A percentile compares a stretch with the other conserved stretches of the same genome.
These are phyloP conservation scores for Oenanthe melanoleuca DNA, from an alignment of 2,113 vertebrate genomes.

Conservation along the genomic window DNA sequence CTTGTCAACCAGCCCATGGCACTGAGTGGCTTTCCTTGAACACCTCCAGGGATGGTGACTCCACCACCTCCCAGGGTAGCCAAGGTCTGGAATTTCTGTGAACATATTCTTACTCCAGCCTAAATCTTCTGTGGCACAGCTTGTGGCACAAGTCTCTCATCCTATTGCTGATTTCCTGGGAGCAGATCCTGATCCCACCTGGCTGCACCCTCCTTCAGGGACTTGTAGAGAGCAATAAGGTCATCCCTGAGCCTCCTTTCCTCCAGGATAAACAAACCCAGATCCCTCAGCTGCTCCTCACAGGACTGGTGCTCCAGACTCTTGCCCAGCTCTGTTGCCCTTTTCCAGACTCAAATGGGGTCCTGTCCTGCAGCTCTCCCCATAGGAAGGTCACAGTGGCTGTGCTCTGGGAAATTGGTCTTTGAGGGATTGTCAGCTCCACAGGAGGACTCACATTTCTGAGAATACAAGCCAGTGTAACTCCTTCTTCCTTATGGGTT, in stretches of 20 bases:
- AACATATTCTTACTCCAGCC: not conserved
- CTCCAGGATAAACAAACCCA: not conserved
- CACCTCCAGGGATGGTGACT: not conserved
- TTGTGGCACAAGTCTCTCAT: not conserved
- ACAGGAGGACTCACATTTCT: not conserved
- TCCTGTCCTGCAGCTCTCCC: not conserved
- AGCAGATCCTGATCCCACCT: not conserved
- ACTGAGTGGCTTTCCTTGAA: not conserved
- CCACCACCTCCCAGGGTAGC: not conserved
- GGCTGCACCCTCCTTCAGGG: not conserved
- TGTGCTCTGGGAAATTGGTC: rapidly evolving
- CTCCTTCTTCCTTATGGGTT: not conserved
- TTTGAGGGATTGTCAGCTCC: not conserved
- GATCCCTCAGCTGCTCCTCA: not conserved
- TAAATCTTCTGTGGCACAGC: not conserved
- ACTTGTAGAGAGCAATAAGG: rapidly evolving
- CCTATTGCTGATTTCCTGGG: rapidly evolving
- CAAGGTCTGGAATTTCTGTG: not conserved
- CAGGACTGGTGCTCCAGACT: not conserved
- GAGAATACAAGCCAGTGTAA: rapidly evolving
- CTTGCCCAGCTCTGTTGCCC: not conserved
- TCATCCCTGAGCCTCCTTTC: not conserved
- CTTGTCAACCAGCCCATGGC: not conserved
- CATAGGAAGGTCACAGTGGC: not conserved
- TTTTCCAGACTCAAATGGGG: not conserved